phyloP scores from a whole-genome alignment of 2,113 vertebrate species.

The Hepsetus odoe region DNA sequence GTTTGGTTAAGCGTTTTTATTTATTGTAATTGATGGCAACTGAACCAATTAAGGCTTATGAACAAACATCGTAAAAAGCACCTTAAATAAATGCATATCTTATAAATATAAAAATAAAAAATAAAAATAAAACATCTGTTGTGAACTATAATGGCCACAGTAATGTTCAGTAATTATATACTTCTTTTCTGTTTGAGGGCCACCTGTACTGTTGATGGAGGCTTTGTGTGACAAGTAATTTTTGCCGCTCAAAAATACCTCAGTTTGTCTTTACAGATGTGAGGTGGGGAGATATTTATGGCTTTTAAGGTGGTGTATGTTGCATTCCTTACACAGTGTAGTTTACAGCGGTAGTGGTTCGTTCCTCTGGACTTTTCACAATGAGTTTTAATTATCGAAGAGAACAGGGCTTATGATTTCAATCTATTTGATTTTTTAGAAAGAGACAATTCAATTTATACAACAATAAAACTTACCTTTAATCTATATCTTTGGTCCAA shows the following conservation, averaged over 20 bases:
- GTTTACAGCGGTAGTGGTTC: slow-evolving; percentile 20
- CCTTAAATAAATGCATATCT: slow-evolving; percentile 81
- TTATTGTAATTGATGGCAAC: slow-evolving; percentile 82
- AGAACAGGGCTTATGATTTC: too few relatives aligned
- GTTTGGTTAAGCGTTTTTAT: slow-evolving; percentile 63
- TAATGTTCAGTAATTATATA: slow-evolving; percentile 7
- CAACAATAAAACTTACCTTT: slow-evolving; percentile 35
- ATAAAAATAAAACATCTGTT: slow-evolving; percentile 71
- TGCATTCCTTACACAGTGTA: slow-evolving; percentile 10
- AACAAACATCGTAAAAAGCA: slow-evolving; percentile 84
- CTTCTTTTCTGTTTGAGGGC: slow-evolving; percentile 22
- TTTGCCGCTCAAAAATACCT: not conserved
- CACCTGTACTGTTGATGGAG: not conserved
- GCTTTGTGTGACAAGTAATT: not conserved
- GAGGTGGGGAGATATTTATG: slow-evolving; percentile 23
- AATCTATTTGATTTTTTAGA: not conserved
- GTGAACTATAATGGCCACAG: slow-evolving; percentile 74
- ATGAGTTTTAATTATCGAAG: slow-evolving; percentile 26
- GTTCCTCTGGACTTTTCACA: slow-evolving; percentile 12
- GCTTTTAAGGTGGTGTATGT: slow-evolving; percentile 27
- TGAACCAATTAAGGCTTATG: slow-evolving; percentile 83
- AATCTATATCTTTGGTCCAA: slow-evolving; percentile 64
- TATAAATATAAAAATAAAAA: slow-evolving; percentile 76
- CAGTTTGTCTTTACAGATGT: not conserved
- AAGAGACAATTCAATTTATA: not conserved